A percentile compares a stretch with the other conserved stretches of the same genome.
phyloP scores from a whole-genome alignment of 2,888 invertebrate species.

The Silvanus unidentatus region DNA sequence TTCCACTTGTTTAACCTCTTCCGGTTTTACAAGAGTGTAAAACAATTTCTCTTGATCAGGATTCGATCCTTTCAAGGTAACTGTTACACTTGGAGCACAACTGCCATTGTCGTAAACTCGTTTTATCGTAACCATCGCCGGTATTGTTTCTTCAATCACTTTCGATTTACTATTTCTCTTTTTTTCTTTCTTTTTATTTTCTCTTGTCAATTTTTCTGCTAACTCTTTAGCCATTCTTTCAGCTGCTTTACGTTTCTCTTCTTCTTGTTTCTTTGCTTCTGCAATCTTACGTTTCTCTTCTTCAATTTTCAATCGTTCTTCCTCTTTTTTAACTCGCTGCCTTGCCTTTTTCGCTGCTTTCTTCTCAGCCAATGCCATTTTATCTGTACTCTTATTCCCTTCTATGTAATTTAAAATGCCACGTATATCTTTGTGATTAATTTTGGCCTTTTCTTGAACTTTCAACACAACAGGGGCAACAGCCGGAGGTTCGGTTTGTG shows the following conservation, averaged over 20 bases:
- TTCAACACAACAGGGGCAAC: background rate
- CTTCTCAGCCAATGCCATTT: constrained; percentile 48
- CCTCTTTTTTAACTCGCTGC: constrained; percentile 63
- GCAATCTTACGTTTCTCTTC: constrained; percentile 23
- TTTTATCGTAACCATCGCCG: constrained; percentile 65
- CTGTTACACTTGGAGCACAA: constrained; percentile 68
- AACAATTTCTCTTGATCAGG: constrained; percentile 68
- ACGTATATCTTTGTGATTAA: constrained; percentile 33
- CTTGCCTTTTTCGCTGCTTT: constrained; percentile 79
- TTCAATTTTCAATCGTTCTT: constrained; percentile 32
- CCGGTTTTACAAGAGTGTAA: constrained; percentile 63
- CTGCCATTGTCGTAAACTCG: constrained; percentile 61
- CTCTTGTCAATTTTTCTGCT: constrained; percentile 25
- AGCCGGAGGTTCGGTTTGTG: background rate
- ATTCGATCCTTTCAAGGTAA: constrained; percentile 67
- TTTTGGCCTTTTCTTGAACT: background rate
- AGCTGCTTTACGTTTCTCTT: constrained; percentile 33
- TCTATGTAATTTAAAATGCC: constrained; percentile 44
- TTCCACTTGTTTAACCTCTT: constrained; percentile 35
- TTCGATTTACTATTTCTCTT: constrained; percentile 33
- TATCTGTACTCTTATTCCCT: constrained; percentile 37
- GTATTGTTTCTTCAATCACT: constrained; percentile 43
- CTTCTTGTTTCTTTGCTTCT: constrained; percentile 20
- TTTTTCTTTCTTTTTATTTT: constrained; percentile 34
- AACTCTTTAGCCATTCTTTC: constrained; percentile 35